A percentile compares a stretch with the other conserved stretches of the same genome.
Conservation (phyloP, 2,888 invertebrate genomes). For the Icerya purchasi region DNA sequence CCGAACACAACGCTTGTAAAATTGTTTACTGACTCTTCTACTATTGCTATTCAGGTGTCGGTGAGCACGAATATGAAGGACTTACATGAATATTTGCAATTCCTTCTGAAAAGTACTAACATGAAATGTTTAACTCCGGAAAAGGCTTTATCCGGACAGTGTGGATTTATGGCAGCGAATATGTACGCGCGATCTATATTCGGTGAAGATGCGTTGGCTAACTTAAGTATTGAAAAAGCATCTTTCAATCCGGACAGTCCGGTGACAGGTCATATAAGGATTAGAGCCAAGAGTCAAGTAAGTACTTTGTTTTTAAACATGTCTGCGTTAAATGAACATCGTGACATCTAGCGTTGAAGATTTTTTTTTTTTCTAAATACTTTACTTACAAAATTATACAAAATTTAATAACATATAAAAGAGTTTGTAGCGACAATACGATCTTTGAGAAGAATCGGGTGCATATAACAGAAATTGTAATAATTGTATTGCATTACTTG, state of each 20-base stretch:
- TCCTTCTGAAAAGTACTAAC: constrained; percentile 82
- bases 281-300: constrained; percentile 94
- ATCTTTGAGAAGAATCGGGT: too few relatives aligned
- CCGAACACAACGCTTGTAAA: too few relatives aligned
- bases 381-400: too few relatives aligned
- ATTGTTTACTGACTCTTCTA: too few relatives aligned
- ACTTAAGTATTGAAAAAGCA: constrained; percentile 92
- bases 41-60: constrained; percentile 32
- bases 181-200: constrained; percentile 95
- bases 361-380: too few relatives aligned
- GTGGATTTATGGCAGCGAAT: constrained; percentile 99
- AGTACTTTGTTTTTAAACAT: not conserved
- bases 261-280: constrained; percentile 91
- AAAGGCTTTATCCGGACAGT: constrained; percentile 60
- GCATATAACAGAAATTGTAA: too few relatives aligned
- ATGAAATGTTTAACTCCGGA: constrained; percentile 93
- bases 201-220: constrained; percentile 96
- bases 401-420: too few relatives aligned
- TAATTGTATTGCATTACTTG: too few relatives aligned
- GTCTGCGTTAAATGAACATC: not conserved
- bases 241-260: constrained; percentile 67
- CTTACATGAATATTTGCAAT: constrained; percentile 75
- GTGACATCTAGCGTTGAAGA: too few relatives aligned
- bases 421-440: too few relatives aligned
- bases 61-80: constrained; percentile 87